phyloP scores from a whole-genome alignment of 2,113 vertebrate genomes.

The Antennarius striatus region DNA sequence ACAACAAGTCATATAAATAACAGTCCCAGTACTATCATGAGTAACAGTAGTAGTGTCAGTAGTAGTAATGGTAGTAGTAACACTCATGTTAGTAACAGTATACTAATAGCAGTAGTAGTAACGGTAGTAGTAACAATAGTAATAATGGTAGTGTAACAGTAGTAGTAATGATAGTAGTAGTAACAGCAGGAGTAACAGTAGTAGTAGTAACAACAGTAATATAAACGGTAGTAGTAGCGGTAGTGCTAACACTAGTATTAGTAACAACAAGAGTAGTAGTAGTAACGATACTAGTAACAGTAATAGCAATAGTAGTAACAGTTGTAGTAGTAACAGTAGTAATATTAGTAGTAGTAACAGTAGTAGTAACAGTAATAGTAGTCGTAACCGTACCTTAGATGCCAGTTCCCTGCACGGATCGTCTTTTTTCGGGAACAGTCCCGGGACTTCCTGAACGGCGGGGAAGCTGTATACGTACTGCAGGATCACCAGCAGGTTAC shows the following conservation, averaged over 20 bases:
- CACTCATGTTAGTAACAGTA: too few relatives aligned
- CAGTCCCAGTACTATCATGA: not conserved
- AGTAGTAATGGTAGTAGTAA: not conserved
- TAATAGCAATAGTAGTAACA: too few relatives aligned
- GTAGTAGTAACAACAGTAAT: not conserved
- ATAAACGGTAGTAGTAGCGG: too few relatives aligned
- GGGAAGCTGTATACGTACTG: conserved; percentile 96
- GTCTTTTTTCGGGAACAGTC: conserved; percentile 85
- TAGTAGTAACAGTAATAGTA: not conserved
- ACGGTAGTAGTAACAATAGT: not conserved
- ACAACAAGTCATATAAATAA: not conserved
- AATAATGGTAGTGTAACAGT: not conserved
- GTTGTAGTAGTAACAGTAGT: not conserved
- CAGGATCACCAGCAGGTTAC: conserved; percentile 86
- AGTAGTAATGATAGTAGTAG: not conserved
- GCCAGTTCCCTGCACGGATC: conserved; percentile 79
- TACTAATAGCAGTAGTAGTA: not conserved
- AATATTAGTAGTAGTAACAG: not conserved
- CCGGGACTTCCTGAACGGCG: conserved; percentile 80
- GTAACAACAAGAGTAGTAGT: not conserved
- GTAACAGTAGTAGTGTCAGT: not conserved
- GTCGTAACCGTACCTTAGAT: conserved; percentile 40
- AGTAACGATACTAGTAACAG: not conserved
- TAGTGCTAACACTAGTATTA: too few relatives aligned
- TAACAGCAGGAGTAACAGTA: not conserved